Evolutionary conservation across 1,140 invertebrate species (phyloP), one percentile per base, ranked within the genome.

Genomic region (Cherax quadricarinatus): DNA sequence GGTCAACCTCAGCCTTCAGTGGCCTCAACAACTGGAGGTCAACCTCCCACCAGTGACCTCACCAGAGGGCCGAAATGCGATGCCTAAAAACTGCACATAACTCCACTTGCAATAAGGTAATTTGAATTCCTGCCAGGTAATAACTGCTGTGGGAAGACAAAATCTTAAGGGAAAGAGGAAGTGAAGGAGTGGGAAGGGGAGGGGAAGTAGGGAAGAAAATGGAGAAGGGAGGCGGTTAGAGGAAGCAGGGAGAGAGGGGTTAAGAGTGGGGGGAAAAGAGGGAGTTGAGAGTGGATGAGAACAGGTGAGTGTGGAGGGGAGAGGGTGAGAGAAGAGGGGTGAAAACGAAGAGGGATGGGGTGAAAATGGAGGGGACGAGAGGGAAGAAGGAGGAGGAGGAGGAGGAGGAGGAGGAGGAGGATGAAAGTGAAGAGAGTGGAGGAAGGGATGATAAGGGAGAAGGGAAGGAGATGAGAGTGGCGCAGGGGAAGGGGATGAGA

Each of bases 381-480:
- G 53, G 53, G 53, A 14, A 10, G 53, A 7, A 5, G 5, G 53
- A 2, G 53, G 1, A 10, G 53, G 5, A 10, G 3, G 7, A 57
- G 53, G 53, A 14, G 3, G 4, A 1, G 53, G 53, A 5, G 53
- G 14, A 5, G 14, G 53, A 10, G 4, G 9, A 5, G 4, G 53
- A 14, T 4, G 5, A 14, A 1, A 14, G 53, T 48, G 60, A 70
- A 18, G 18, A 51, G 84, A 41, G 30, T 41, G 16, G 51, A 70
- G 62, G 24, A 24, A 49, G 84, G 70, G 84, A 86, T 30, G 49
- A 48, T 49, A 49, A 82, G 48, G 48, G 80, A 53, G 80, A 66
- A n/a, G 57, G 83, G 3, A n/a, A 66, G 83, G 18, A 41, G 48
- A 18, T 18, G 62, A 14, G 53, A 62, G 62, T 18, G 30, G 53